phyloP scores from a whole-genome alignment of 2,888 invertebrate species.

The Platypus cylindrus region DNA sequence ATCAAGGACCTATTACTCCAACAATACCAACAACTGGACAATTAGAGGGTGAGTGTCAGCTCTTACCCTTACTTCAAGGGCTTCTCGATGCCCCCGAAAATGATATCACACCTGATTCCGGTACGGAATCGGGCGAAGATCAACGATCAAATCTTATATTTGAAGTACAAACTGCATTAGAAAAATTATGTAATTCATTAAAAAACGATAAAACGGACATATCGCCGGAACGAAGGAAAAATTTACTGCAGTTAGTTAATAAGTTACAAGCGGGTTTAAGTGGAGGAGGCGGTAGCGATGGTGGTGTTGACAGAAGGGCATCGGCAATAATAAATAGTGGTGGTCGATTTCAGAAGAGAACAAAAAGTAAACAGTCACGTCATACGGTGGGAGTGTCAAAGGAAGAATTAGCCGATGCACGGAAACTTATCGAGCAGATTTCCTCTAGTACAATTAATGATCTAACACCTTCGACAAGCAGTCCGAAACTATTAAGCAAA shows the following conservation, averaged over 20 bases:
- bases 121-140: conserved; percentile 59
- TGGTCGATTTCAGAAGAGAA: conserved; percentile 37
- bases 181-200: conserved; percentile 33
- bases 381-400: conserved; percentile 76
- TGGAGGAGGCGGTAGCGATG: conserved; percentile 2
- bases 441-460: conserved; percentile 38
- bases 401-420: conserved; percentile 67
- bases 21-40: conserved; percentile 23
- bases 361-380: conserved; percentile 50
- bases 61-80: conserved; percentile 55
- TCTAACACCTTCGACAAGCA: conserved; percentile 18
- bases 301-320: conserved; percentile 12
- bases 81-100: conserved; percentile 41
- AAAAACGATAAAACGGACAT: conserved; percentile 33
- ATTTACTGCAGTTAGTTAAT: conserved; percentile 59
- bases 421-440: conserved; percentile 59
- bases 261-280: conserved; percentile 47
- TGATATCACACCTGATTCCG: conserved; percentile 44
- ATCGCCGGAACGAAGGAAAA: conserved; percentile 60
- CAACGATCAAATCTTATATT: conserved; percentile 43
- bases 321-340: conserved; percentile 30
- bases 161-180: conserved; percentile 36
- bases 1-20: conserved; percentile 19
- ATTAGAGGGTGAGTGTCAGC: conserved; percentile 63
- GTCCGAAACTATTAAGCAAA: conserved; percentile 29